Percentiles rank a stretch among this genome's conserved stretches.
Evolutionary conservation across 2,888 invertebrate genomes (phyloP).

Genomic region (Megalurothrips usitatus): DNA sequence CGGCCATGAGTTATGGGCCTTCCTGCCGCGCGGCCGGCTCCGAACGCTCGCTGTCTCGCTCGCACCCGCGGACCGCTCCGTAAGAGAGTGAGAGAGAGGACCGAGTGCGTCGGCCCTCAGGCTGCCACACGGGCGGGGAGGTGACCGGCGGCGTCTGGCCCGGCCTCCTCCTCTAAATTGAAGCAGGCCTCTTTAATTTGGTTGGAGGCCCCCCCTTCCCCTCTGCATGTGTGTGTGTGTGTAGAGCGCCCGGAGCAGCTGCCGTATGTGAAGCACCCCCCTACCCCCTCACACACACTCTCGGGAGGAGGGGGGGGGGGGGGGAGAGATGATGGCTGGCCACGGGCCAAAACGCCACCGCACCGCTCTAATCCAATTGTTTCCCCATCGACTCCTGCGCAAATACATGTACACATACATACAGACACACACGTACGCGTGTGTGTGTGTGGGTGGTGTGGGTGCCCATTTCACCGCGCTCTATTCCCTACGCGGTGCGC

Average conservation of each 20-base stretch:
- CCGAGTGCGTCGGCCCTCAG: background rate
- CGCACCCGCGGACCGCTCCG: no score
- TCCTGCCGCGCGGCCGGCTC: background rate
- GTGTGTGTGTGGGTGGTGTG: no score
- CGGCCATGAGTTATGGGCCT: background rate
- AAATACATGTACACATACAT: background rate
- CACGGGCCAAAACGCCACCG: slow-evolving; percentile 1
- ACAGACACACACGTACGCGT: no score
- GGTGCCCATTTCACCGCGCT: no score
- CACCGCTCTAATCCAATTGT: slow-evolving; percentile 5
- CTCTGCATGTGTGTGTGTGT: no score
- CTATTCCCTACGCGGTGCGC: no score
- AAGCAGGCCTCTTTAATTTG: slow-evolving; percentile 20
- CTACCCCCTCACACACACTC: background rate
- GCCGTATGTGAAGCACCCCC: background rate
- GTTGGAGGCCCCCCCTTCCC: background rate
- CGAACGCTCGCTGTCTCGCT: no score
- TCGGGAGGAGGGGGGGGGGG: no score
- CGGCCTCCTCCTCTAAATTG: slow-evolving; percentile 19
- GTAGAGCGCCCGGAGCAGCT: no score
- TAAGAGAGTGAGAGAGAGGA: no score
- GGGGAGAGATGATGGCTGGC: background rate
- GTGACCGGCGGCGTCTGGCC: background rate
- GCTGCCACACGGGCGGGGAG: background rate
- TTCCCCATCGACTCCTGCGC: background rate